Conservation (phyloP, 2,113 vertebrate genomes). For the Ivindomyrus marchei region DNA sequence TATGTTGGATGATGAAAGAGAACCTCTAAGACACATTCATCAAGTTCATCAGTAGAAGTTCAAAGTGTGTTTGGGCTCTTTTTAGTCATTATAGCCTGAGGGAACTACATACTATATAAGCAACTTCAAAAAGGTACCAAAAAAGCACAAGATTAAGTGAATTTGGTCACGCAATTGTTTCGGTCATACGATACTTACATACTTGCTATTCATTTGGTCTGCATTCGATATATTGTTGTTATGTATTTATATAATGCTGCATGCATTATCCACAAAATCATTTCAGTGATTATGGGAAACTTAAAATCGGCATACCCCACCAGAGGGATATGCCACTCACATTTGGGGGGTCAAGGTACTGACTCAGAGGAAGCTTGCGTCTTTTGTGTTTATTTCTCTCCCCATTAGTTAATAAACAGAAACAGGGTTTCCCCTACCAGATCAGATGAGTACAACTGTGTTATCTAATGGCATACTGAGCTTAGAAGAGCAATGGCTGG, state of each 20-base stretch:
- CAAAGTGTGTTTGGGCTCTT: conserved; percentile 25
- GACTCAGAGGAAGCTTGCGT: conserved; percentile 21
- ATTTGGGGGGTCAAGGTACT: background rate
- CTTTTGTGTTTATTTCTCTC: conserved; percentile 31
- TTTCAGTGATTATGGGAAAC: conserved; percentile 4
- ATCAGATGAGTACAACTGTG: conserved; percentile 2
- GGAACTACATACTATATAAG: background rate
- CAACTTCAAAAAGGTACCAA: background rate
- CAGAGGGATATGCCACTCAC: background rate
- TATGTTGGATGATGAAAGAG: conserved; percentile 29
- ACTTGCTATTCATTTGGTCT: background rate
- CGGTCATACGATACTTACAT: background rate
- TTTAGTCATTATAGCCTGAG: conserved; percentile 18
- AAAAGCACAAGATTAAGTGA: background rate
- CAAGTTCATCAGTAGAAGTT: conserved; percentile 32
- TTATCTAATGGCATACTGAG: conserved; percentile 30
- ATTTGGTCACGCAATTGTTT: background rate
- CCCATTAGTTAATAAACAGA: conserved; percentile 38
- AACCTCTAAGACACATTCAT: conserved; percentile 31
- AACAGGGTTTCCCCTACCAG: conserved; percentile 17
- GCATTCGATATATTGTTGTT: background rate
- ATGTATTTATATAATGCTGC: background rate
- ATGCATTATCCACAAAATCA: background rate
- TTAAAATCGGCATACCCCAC: background rate
- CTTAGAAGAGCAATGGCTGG: background rate